phyloP scores from a whole-genome alignment of 2,888 invertebrate genomes.

The Platycnemis pennipes region DNA sequence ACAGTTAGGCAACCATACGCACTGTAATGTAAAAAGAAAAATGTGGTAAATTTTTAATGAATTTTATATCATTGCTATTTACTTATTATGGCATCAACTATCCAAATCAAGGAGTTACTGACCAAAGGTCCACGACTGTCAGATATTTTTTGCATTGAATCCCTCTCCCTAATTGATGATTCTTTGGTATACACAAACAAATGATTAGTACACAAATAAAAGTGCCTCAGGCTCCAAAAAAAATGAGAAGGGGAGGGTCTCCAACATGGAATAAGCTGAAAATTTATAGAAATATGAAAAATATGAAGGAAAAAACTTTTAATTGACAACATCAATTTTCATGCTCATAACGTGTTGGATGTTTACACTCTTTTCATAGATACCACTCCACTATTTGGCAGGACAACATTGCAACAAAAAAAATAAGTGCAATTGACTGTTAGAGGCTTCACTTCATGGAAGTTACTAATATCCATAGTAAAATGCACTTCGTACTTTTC shows the following conservation, averaged over 20 bases:
- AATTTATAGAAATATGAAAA: background rate
- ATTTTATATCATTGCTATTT: background rate
- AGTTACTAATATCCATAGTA: background rate
- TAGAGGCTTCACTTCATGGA: background rate
- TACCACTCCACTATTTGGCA: background rate
- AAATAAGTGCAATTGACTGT: background rate
- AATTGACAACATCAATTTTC: background rate
- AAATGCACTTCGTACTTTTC: no score
- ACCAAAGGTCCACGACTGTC: slow-evolving; percentile 69
- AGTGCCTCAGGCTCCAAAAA: background rate
- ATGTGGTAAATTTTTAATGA: background rate
- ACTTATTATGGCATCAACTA: background rate
- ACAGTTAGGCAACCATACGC: slow-evolving; percentile 93
- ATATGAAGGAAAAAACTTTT: background rate
- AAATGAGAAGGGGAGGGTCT: background rate
- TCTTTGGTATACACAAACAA: background rate
- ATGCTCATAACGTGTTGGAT: background rate
- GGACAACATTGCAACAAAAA: no score
- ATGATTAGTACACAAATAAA: background rate
- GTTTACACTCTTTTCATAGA: background rate
- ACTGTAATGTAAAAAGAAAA: slow-evolving; percentile 76
- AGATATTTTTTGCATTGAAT: slow-evolving; percentile 69
- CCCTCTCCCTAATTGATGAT: background rate
- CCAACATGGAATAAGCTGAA: slow-evolving; percentile 14
- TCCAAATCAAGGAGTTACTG: background rate